Percentiles rank a stretch among this genome's conserved stretches.
Conservation (phyloP, 2,888 invertebrate species). For the Apeira syringaria region DNA sequence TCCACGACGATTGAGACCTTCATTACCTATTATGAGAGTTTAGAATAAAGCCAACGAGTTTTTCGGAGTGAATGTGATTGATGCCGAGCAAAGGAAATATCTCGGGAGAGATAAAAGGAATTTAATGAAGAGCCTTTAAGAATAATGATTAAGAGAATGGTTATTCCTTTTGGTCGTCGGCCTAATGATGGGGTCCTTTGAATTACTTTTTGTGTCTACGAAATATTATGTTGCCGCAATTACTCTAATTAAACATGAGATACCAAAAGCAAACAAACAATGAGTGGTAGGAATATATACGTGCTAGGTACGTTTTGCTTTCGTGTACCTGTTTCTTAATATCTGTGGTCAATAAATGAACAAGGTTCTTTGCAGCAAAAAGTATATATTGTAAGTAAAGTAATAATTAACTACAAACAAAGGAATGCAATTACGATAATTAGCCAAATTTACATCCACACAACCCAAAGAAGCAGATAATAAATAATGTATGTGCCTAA, state of each 20-base stretch:
- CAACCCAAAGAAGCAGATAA: slow-evolving; percentile 33
- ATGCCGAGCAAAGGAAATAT: slow-evolving; percentile 80
- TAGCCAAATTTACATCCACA: slow-evolving; percentile 22
- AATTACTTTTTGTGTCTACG: slow-evolving; percentile 72
- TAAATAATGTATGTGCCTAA: slow-evolving; percentile 35
- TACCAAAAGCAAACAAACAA: slow-evolving; percentile 28
- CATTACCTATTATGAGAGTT: slow-evolving; percentile 84
- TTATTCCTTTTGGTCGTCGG: slow-evolving; percentile 78
- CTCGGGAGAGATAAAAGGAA: slow-evolving; percentile 82
- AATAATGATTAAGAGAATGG: slow-evolving; percentile 83
- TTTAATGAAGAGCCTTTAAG: slow-evolving; percentile 84
- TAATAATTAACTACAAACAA: too few species aligned
- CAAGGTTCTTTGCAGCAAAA: too few species aligned
- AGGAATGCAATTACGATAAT: slow-evolving; percentile 24
- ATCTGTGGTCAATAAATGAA: too few species aligned
- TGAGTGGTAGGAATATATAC: too few species aligned
- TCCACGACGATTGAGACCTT: slow-evolving; percentile 75
- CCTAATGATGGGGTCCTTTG: slow-evolving; percentile 78
- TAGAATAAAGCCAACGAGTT: slow-evolving; percentile 83
- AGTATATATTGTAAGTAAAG: too few species aligned
- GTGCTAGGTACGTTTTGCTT: too few species aligned
- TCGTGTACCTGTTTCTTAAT: too few species aligned
- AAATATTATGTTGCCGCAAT: slow-evolving; percentile 65
- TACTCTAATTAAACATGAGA: slow-evolving; percentile 59
- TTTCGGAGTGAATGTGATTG: slow-evolving; percentile 83